Base-by-base conservation (phyloP, 1,140 invertebrate species). In the Acromyrmex charruanus region DNA sequence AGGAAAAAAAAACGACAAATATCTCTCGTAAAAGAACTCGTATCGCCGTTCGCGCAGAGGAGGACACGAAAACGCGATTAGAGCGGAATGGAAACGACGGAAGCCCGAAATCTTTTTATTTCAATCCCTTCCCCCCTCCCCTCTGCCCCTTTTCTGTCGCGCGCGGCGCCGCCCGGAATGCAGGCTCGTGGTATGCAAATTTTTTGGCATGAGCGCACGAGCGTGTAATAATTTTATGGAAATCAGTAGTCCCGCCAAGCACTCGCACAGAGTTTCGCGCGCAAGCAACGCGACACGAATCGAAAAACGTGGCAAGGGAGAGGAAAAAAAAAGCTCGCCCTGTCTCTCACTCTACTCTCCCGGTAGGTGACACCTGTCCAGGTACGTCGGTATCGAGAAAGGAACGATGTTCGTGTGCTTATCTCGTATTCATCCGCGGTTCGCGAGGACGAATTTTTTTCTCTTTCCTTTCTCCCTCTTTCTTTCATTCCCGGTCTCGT, bases 151-250 rank as follows among this genome's bases (percentile, higher is more conserved):
- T 61, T 39, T 66, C 39, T 75, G 16, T 77, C 44, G 21, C 31
- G n/a, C 58, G 31, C 51, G 28, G 39, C 21, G 10, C 12, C 51
- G 51, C 10, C 12, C 14, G 31, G 71, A 80, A 74, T 72, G 66
- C 66, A 44, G 3, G 66, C 51, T 63, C 79, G 75, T 65, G 84
- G 53, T 91, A 91, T 91, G 90, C 77, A 91, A 91, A 91, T 91
- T 91, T 87, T 84, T 81, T 80, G 58, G 25, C 12, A 58, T 55
- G 58, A 49, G 77, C 59, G 71, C 65, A 86, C 53, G 55, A 53
- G 39, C 77, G 63, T 65, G 69, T 87, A 90, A 91, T 91, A 91
- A 90, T 91, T 89, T 91, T 89, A 91, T 91, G 90, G 89, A 91
- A 90, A 91, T 91, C 90, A 72, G 61, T 58, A 75, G 63, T 68